Evolutionary conservation across 2,797 vertebrate species (phyloP), one percentile per base, ranked within the genome.

Genomic region (Pelodytes ibericus): DNA sequence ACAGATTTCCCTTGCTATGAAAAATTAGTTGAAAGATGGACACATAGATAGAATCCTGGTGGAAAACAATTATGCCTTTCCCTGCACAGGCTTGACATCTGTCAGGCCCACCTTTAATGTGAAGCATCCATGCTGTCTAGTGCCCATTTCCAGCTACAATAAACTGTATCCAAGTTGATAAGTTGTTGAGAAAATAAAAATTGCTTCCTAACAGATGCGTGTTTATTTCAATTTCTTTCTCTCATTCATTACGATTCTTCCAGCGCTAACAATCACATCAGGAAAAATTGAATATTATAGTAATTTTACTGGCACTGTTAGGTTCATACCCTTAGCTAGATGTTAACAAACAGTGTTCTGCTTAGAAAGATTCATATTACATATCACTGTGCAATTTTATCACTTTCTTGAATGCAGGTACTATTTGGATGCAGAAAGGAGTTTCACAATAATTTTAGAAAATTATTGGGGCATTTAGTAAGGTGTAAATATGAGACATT

Each of bases 291-390:
- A 67, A 67, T 51, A 68, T 33, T 33, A 49, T 53, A 24, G n/a
- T 56, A 53, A 56, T 33, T 68, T 10, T 68, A 30, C n/a, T 33
- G 27, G 66, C 2, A 51, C n/a, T 5, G 16, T 56, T n/a, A 56
- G 13, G 49, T 56, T 68, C 51, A 56, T 68, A 30, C 39, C 22
- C 66, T 53, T 30, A 68, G 47, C 20, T 31, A 53, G 27, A 51
- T 67, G 36, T 44, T 65, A 47, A 27, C 22, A 67, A 67, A 41
- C 63, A 66, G 60, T 47, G 7, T 66, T 66, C 18, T 47, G 25
- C 49, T 27, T 25, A 44, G 18, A 10, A 49, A 16, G 15, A 22
- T 20, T 67, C 47, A 51, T 24, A 5, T 27, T 67, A 67, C 16
- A 67, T 67, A 16, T 67, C 16, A 1, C 47, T 51, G 26, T 67